Percentiles rank a stretch among this genome's conserved stretches.
Evolutionary conservation across 2,797 vertebrate species (phyloP).

Genomic region (Fistularia tabacaria): DNA sequence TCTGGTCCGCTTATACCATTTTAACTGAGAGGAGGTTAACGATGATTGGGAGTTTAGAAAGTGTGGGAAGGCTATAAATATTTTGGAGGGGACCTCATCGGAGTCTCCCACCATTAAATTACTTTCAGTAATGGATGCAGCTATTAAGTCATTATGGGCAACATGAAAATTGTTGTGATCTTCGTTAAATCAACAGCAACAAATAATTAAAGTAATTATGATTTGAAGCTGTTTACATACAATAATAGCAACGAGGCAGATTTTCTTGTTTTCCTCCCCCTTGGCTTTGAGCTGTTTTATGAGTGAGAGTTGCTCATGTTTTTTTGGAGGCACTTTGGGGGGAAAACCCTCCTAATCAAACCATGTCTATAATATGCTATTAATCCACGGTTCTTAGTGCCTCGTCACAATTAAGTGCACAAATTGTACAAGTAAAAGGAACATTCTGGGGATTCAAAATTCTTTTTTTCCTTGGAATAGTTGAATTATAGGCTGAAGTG

Average conservation of each 20-base stretch:
- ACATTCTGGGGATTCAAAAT: too few species aligned
- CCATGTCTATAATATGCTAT: too few species aligned
- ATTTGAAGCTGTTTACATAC: conserved; percentile 52
- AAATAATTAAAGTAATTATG: conserved; percentile 59
- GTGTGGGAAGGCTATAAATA: conserved; percentile 33
- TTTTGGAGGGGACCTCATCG: conserved; percentile 65
- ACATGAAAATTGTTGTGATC: conserved; percentile 58
- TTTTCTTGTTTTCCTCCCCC: background rate
- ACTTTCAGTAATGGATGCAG: conserved; percentile 57
- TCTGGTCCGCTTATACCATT: background rate
- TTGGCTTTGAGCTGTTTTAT: conserved; percentile 24
- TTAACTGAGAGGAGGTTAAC: background rate
- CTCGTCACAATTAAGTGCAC: too few species aligned
- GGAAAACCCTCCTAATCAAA: too few species aligned
- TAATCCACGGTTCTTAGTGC: too few species aligned
- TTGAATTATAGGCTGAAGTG: conserved; percentile 57
- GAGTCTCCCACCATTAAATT: conserved; percentile 37
- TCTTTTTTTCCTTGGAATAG: background rate
- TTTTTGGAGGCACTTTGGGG: too few species aligned
- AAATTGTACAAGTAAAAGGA: too few species aligned
- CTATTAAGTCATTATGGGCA: conserved; percentile 71
- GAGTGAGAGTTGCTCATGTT: conserved; percentile 1
- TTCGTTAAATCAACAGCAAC: conserved; percentile 64
- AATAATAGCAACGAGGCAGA: background rate
- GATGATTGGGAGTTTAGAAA: too few species aligned